These are phyloP conservation scores for Addax nasomaculatus DNA, from an alignment of 2,113 vertebrate genomes.

Conservation along the genomic window DNA sequence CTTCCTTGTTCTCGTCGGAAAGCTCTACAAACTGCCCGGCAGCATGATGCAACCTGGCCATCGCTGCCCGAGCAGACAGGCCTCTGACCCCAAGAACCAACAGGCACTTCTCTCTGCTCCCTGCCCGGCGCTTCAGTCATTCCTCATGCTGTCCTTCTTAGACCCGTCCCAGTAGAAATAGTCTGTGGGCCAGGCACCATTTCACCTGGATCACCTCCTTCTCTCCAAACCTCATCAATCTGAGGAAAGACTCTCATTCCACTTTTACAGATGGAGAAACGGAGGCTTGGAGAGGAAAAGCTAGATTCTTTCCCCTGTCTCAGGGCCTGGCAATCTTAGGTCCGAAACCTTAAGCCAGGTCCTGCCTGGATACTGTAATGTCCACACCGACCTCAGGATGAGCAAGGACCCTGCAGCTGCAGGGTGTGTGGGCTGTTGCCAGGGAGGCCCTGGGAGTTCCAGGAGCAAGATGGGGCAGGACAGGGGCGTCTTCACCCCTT, in stretches of 20 bases:
- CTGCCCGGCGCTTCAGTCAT: accelerated
- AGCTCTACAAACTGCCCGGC: neutral
- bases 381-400: neutral
- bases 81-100: neutral
- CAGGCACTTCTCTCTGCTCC: neutral
- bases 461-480: neutral
- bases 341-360: neutral
- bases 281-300: neutral
- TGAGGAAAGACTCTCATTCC: neutral
- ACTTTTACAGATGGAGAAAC: neutral
- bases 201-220: accelerated
- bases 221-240: neutral
- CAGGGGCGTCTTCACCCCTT: neutral
- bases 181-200: accelerated
- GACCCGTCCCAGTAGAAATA: accelerated
- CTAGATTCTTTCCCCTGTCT: neutral
- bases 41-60: accelerated
- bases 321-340: neutral
- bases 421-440: neutral
- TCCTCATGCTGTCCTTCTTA: accelerated
- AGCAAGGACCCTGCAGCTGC: too few species aligned
- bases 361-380: accelerated
- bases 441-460: neutral
- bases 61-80: neutral
- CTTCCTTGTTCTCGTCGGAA: neutral